Evolutionary conservation across 2,113 vertebrate genomes (phyloP).

Genomic region (Lepus timidus): DNA sequence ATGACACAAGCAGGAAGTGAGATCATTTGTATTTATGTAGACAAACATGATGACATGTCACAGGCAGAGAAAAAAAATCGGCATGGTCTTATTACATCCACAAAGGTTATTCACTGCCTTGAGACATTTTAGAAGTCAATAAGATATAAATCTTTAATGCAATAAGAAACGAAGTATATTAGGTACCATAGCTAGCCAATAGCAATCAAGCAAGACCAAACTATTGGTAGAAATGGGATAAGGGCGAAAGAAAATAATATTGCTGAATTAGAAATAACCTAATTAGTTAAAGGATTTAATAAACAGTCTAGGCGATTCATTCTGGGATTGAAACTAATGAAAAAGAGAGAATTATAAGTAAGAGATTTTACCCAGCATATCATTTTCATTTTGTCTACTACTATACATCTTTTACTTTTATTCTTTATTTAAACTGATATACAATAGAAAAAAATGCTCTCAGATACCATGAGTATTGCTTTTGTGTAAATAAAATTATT

Average conservation of each 20-base stretch:
- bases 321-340: background rate
- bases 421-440: slow-evolving; percentile 17
- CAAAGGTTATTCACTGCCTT: slow-evolving; percentile 64
- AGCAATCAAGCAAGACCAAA: background rate
- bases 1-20: slow-evolving; percentile 82
- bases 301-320: background rate
- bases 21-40: slow-evolving; percentile 81
- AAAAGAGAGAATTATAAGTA: background rate
- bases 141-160: slow-evolving; percentile 11
- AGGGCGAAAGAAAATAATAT: background rate
- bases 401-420: background rate
- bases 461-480: slow-evolving; percentile 23
- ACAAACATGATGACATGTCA: slow-evolving; percentile 76
- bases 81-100: slow-evolving; percentile 51
- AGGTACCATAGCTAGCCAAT: background rate
- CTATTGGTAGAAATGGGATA: background rate
- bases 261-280: slow-evolving; percentile 61
- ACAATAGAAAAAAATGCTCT: slow-evolving; percentile 47
- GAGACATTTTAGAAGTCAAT: background rate
- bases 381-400: slow-evolving; percentile 6
- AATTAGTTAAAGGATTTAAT: slow-evolving; percentile 7
- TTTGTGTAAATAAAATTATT: slow-evolving; percentile 48
- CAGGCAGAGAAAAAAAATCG: slow-evolving; percentile 65
- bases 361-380: background rate
- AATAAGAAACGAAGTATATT: slow-evolving; percentile 1